phyloP scores from a whole-genome alignment of 2,113 vertebrate species.

The Ammodytes dubius region DNA sequence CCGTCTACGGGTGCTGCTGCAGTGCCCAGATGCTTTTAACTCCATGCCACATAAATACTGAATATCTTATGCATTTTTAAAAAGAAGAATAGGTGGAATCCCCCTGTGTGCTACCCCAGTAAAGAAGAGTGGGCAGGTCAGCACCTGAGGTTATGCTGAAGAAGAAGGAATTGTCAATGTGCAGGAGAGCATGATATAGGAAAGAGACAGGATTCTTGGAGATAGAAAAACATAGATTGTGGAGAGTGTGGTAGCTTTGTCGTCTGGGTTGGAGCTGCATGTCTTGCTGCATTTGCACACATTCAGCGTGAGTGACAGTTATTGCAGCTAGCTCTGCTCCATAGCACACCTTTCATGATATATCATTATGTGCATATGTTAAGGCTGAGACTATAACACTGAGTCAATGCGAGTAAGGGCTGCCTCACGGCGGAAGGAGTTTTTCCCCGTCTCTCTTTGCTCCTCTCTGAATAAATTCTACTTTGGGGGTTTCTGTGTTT shows the following conservation, averaged over 20 bases:
- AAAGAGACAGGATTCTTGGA: not conserved
- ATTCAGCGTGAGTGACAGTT: conserved; percentile 30
- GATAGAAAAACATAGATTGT: conserved; percentile 20
- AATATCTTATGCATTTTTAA: conserved; percentile 35
- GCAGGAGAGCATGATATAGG: conserved; percentile 3
- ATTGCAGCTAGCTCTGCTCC: conserved; percentile 34
- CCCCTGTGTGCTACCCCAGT: conserved; percentile 19
- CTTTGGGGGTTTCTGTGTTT: conserved; percentile 18
- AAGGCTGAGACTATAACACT: conserved; percentile 28
- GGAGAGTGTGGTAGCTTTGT: conserved; percentile 22
- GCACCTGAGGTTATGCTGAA: conserved; percentile 27
- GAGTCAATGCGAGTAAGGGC: conserved; percentile 43
- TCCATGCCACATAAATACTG: conserved; percentile 57
- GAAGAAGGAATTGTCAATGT: conserved; percentile 40
- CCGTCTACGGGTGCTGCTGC: conserved; percentile 36
- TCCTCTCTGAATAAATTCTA: conserved; percentile 41
- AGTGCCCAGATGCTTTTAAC: conserved; percentile 49
- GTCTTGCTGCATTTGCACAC: conserved; percentile 37
- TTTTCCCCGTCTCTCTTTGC: conserved; percentile 30
- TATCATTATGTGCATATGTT: conserved; percentile 55
- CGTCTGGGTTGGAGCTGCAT: conserved; percentile 9
- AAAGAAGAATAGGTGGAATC: conserved; percentile 14
- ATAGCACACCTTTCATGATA: conserved; percentile 58
- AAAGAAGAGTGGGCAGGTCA: conserved; percentile 19
- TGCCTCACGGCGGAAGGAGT: conserved; percentile 18